Evolutionary conservation across 2,888 invertebrate species (phyloP).

Genomic region (Deilephila elpenor): DNA sequence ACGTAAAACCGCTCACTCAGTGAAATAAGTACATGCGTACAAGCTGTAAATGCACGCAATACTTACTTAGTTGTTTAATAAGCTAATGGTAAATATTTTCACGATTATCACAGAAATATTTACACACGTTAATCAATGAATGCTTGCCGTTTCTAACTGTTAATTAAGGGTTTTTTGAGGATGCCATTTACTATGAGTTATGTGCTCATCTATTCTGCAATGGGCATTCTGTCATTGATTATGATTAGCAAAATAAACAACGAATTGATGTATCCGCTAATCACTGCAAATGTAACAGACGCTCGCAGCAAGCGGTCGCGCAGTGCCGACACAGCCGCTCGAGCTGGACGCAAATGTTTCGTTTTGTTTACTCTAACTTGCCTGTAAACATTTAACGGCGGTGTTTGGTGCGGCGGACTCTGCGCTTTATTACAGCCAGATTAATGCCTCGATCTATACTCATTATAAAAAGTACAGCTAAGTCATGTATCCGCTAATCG

Average conservation of each 20-base stretch:
- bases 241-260: no score
- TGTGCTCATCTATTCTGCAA: no score
- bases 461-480: neutral
- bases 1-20: conserved; percentile 9
- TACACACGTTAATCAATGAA: no score
- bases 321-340: conserved; percentile 5
- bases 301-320: conserved; percentile 8
- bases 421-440: neutral
- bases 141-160: no score
- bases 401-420: conserved; percentile 13
- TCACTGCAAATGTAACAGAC: neutral
- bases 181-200: no score
- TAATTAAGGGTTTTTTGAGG: no score
- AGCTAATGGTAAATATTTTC: no score
- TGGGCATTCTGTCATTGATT: no score
- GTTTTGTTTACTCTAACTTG: conserved; percentile 25
- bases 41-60: neutral
- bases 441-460: no score
- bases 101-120: no score
- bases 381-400: conserved; percentile 21
- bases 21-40: neutral
- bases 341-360: conserved; percentile 12
- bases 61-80: no score
- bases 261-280: neutral
- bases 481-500: neutral